phyloP scores from a whole-genome alignment of 2,797 vertebrate species.

The Syndactyla subalaris region DNA sequence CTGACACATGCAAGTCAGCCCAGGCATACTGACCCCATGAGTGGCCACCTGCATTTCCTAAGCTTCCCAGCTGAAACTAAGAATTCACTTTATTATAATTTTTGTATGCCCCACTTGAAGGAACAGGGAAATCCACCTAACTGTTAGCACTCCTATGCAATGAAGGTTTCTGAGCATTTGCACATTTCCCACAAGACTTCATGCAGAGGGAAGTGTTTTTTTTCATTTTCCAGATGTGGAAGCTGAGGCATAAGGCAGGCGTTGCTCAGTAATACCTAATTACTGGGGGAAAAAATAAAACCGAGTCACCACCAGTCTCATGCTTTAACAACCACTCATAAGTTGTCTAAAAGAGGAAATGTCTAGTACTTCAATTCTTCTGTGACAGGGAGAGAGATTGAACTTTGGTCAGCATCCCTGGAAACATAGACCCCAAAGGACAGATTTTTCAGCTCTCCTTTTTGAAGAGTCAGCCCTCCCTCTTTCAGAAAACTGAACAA shows the following conservation, averaged over 20 bases:
- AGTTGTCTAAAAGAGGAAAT: constrained; percentile 18
- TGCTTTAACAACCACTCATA: background rate
- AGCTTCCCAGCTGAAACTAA: background rate
- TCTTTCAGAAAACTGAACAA: background rate
- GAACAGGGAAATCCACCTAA: background rate
- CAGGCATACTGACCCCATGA: background rate
- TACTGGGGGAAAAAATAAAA: background rate
- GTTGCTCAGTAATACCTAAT: background rate
- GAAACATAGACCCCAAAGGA: background rate
- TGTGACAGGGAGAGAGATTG: background rate
- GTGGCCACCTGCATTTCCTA: background rate
- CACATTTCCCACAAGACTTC: background rate
- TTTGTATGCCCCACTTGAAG: background rate
- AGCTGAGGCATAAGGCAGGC: background rate
- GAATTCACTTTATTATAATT: background rate
- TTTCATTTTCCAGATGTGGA: background rate
- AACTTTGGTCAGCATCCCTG: background rate
- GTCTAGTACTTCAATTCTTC: background rate
- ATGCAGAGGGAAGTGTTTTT: background rate
- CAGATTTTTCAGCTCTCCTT: background rate
- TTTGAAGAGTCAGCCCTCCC: background rate
- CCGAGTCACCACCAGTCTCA: background rate
- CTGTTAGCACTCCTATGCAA: background rate
- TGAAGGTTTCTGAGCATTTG: background rate
- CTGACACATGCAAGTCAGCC: background rate